Conservation (phyloP, 2,888 invertebrate species). For the Zygogramma bicolorata region DNA sequence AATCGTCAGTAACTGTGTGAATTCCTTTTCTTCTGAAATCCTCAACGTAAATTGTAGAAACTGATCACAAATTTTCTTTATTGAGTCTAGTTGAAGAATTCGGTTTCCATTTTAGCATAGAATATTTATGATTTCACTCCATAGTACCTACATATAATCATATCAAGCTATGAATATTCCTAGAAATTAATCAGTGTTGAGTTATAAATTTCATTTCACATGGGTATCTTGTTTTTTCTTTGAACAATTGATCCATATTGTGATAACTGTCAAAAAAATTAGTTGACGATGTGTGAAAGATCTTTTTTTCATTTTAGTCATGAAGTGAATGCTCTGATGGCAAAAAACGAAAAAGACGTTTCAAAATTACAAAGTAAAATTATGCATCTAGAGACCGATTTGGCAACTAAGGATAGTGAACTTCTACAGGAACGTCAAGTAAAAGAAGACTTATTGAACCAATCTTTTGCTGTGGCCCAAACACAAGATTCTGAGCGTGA, state of each 20-base stretch:
- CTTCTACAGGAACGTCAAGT: slow-evolving; percentile 70
- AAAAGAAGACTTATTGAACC: slow-evolving; percentile 69
- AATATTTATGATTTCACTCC: too few relatives aligned
- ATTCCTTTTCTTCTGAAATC: too few relatives aligned
- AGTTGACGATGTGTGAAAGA: background rate
- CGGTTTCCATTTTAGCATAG: too few relatives aligned
- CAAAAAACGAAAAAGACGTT: slow-evolving; percentile 69
- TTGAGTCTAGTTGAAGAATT: too few relatives aligned
- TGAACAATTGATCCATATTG: background rate
- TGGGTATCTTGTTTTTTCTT: background rate
- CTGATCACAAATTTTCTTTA: too few relatives aligned
- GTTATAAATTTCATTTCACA: background rate
- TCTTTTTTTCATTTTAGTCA: slow-evolving; percentile 58
- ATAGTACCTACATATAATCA: too few relatives aligned
- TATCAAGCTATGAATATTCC: background rate
- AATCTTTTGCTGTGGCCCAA: slow-evolving; percentile 67
- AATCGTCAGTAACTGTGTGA: too few relatives aligned
- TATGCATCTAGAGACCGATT: slow-evolving; percentile 68
- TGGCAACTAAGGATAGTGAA: slow-evolving; percentile 72
- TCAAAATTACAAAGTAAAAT: slow-evolving; percentile 69
- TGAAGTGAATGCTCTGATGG: slow-evolving; percentile 70
- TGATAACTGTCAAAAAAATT: background rate
- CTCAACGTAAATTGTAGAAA: too few relatives aligned
- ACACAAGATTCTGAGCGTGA: slow-evolving; percentile 71
- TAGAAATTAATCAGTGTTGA: too few relatives aligned